Percentiles rank a stretch among this genome's conserved stretches.
Conservation (phyloP, 2,888 invertebrate species). For the Brenthis daphne region DNA sequence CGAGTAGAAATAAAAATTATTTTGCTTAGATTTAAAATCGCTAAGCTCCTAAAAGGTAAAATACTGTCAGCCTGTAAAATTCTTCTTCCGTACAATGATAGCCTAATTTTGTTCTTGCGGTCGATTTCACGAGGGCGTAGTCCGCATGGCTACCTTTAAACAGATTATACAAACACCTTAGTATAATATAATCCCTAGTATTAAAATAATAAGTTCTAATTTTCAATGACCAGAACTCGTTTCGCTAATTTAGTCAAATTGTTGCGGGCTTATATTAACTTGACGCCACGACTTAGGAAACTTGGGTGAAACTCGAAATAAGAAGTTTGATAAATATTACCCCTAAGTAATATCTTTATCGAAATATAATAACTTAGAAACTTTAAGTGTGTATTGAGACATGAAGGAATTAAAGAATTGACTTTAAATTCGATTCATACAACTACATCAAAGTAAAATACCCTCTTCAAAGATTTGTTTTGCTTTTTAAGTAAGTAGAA, state of each 20-base stretch:
- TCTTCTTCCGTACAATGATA: constrained; percentile 7
- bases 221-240: background rate
- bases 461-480: too few relatives aligned
- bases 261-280: constrained; percentile 13
- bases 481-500: too few relatives aligned
- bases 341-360: constrained; percentile 10
- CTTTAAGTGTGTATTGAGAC: background rate
- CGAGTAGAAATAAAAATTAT: too few relatives aligned
- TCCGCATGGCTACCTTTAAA: constrained; percentile 37
- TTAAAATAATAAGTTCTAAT: constrained; percentile 21
- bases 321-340: constrained; percentile 15
- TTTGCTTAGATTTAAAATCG: too few relatives aligned
- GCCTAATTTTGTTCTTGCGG: constrained; percentile 31
- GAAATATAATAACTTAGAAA: background rate
- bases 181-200: constrained; percentile 16
- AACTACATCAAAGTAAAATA: too few relatives aligned
- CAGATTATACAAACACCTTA: constrained; percentile 23
- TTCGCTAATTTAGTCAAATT: constrained; percentile 17
- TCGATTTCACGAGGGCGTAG: constrained; percentile 37
- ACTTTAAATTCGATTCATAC: too few relatives aligned
- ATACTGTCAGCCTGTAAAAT: constrained; percentile 4
- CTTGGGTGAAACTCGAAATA: constrained; percentile 16
- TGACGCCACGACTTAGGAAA: constrained; percentile 15
- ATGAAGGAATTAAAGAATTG: too few relatives aligned
- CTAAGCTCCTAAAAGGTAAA: background rate